Evolutionary conservation across 2,797 vertebrate genomes (phyloP).

Genomic region (Pangasius djambal): DNA sequence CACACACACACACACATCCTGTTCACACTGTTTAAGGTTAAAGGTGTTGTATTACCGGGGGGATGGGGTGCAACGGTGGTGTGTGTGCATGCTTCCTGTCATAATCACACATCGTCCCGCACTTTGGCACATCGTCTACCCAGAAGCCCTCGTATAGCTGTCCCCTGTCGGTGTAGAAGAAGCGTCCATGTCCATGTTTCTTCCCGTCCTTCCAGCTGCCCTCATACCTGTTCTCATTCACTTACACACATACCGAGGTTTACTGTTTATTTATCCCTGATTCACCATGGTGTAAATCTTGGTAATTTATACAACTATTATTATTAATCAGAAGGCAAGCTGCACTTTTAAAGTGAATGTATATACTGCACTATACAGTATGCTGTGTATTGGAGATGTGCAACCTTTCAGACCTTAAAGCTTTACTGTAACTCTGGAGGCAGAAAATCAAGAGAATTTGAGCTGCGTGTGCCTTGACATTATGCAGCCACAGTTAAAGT

Average conservation of each 20-base stretch:
- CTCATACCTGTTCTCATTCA: slow-evolving; percentile 85
- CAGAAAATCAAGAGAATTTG: neutral
- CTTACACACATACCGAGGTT: slow-evolving; percentile 66
- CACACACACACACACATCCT: neutral
- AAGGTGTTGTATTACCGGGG: slow-evolving; percentile 57
- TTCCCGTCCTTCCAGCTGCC: slow-evolving; percentile 86
- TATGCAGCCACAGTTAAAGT: neutral
- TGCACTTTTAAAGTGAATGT: neutral
- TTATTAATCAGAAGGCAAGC: neutral
- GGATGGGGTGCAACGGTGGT: slow-evolving; percentile 81
- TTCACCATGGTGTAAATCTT: neutral
- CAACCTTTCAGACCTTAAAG: neutral
- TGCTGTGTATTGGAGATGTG: neutral
- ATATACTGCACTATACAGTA: neutral
- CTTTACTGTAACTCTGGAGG: neutral
- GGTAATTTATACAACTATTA: neutral
- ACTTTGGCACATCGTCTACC: slow-evolving; percentile 83
- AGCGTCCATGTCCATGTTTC: slow-evolving; percentile 84
- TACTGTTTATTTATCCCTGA: neutral
- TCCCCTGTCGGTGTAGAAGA: slow-evolving; percentile 80
- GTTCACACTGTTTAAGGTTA: neutral
- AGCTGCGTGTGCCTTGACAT: neutral
- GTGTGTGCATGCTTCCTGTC: slow-evolving; percentile 71
- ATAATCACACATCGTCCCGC: slow-evolving; percentile 83
- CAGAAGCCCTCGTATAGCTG: slow-evolving; percentile 88